Evolutionary conservation across 2,113 vertebrate species (phyloP).

Genomic region (Zeus faber): DNA sequence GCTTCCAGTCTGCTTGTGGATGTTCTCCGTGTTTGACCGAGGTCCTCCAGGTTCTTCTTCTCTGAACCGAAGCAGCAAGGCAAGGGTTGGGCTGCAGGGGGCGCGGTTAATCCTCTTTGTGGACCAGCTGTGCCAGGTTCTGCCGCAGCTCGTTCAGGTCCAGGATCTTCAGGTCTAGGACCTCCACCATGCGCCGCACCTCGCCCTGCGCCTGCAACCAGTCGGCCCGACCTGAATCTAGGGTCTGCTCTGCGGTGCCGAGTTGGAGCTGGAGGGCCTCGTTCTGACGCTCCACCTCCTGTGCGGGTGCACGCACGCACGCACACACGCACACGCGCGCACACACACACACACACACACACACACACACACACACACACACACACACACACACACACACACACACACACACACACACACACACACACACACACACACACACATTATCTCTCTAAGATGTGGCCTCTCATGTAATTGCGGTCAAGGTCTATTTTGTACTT

Average conservation of each 20-base stretch:
- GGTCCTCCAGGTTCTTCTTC: too few relatives aligned
- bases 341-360: not conserved
- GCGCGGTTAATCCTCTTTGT: conserved; percentile 71
- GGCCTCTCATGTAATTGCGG: not conserved
- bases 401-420: not conserved
- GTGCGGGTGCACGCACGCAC: not conserved
- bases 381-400: not conserved
- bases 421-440: not conserved
- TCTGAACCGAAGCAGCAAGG: too few relatives aligned
- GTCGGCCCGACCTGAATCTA: conserved; percentile 76
- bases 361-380: not conserved
- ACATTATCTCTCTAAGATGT: not conserved
- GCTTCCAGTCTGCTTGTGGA: too few relatives aligned
- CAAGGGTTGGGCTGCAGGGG: not conserved
- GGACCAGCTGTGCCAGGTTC: conserved; percentile 84
- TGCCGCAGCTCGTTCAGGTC: conserved; percentile 88
- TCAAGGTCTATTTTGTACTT: not conserved
- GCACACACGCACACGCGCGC: not conserved
- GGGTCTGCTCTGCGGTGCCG: conserved; percentile 72
- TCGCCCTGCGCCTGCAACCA: conserved; percentile 75
- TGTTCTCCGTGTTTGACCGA: too few relatives aligned
- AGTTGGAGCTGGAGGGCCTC: conserved; percentile 81
- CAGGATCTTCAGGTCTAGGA: conserved; percentile 88
- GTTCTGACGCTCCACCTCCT: conserved; percentile 87
- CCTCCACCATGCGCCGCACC: conserved; percentile 77